These are phyloP conservation scores for Polymixis lichenea DNA, from an alignment of 2,888 invertebrate species.

Conservation along the genomic window DNA sequence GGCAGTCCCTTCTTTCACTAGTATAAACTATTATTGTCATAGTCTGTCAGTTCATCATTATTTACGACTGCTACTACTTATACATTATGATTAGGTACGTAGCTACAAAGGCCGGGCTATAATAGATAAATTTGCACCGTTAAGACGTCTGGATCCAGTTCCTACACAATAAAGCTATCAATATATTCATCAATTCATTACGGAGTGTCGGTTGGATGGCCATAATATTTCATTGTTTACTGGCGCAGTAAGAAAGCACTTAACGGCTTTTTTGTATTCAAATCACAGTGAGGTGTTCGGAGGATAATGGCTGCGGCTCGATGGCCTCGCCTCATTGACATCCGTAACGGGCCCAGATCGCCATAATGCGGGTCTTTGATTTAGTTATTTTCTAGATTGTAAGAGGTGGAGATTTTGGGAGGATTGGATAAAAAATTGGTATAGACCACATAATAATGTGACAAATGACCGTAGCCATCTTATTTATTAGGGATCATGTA, in stretches of 20 bases:
- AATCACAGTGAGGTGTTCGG: constrained; percentile 79
- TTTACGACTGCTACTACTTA: not conserved
- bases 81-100: constrained; percentile 14
- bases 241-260: constrained; percentile 79
- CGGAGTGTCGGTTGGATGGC: constrained; percentile 53
- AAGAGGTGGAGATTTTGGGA: not conserved
- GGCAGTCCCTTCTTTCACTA: not conserved
- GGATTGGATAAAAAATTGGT: not conserved
- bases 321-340: constrained; percentile 68
- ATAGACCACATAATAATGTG: not conserved
- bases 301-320: constrained; percentile 81
- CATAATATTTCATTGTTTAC: constrained; percentile 74
- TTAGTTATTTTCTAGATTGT: constrained; percentile 21
- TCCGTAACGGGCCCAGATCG: constrained; percentile 49
- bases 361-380: constrained; percentile 44
- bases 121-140: constrained; percentile 31
- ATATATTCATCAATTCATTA: constrained; percentile 61
- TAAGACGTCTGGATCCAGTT: constrained; percentile 47
- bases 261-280: constrained; percentile 84
- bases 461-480: not conserved
- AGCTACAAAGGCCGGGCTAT: constrained; percentile 25
- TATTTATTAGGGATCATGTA: too few relatives aligned
- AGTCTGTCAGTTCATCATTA: constrained; percentile 1
- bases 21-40: not conserved
- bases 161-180: constrained; percentile 64